Evolutionary conservation across 2,888 invertebrate species (phyloP), one percentile per base, ranked within the genome.

Genomic region (Caprella mutica): DNA sequence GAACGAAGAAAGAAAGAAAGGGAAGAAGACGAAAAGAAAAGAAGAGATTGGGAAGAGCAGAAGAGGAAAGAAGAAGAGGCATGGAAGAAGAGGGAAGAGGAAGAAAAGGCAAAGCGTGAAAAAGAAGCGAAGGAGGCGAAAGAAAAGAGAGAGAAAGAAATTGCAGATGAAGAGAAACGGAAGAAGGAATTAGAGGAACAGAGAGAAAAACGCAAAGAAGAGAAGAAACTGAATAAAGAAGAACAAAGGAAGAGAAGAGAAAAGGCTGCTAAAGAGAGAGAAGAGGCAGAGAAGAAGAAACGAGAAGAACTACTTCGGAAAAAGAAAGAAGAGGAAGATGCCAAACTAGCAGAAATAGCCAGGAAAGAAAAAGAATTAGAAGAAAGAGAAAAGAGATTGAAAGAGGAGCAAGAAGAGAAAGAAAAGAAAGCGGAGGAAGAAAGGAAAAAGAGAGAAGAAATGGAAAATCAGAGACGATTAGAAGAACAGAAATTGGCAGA

Each of bases 161-260:
- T 33, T 9, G 14, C 8, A 33, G 33, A 33, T 8, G 48, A 17
- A 24, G 30, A 48, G 14, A 48, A n/a, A n/a, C n/a, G 4, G 17
- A 27, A 21, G 30, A 48, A 48, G 8, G 21, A 48, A 29, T 30
- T 48, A 29, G 48, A 48, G 26, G 48, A 48, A 48, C 29, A 48
- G 12, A 27, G 48, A 48, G 48, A 27, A 5, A 48, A 12, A 5
- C 29, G 48, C 19, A 48, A 48, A 48, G 48, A 29, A 3, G 48
- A 27, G 12, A 48, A 48, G 30, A 48, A 48, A 26, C 48, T 30
- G 26, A 27, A 9, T 14, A 48, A 48, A 29, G 48, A 48, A 3
- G 12, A 19, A 5, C 29, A 27, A 1, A 17, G 48, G 5, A 9
- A 9, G 12, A 48, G 26, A 48, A 48, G 30, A 48, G 48, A 48